Conservation (phyloP, 2,113 vertebrate species). For the Syngnathoides biaculeatus region DNA sequence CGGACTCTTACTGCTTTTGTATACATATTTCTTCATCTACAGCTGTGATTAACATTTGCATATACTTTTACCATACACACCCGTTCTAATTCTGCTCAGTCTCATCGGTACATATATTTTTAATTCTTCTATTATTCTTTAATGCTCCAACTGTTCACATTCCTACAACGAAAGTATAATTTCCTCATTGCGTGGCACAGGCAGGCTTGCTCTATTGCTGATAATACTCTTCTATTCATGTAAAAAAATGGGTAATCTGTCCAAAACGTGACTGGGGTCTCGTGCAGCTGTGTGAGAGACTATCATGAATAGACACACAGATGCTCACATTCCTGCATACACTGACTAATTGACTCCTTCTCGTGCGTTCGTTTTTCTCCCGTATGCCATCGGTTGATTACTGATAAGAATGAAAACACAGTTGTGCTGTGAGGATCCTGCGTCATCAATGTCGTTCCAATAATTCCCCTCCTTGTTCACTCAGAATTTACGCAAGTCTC, state of each 20-base stretch:
- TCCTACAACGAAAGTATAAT: background rate
- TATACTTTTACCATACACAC: too few relatives aligned
- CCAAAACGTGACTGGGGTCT: background rate
- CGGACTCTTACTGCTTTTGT: too few relatives aligned
- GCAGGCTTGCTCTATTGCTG: background rate
- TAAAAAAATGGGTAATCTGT: background rate
- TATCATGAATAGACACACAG: background rate
- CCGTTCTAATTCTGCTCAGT: too few relatives aligned
- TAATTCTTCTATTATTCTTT: background rate
- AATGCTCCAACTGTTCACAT: background rate
- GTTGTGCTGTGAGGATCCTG: constrained; percentile 36
- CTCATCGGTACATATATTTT: background rate
- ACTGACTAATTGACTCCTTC: constrained; percentile 15
- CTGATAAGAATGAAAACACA: constrained; percentile 25
- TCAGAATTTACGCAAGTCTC: constrained; percentile 5
- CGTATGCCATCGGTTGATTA: constrained; percentile 30
- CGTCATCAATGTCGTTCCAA: constrained; percentile 26
- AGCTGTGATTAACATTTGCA: too few relatives aligned
- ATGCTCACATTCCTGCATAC: background rate
- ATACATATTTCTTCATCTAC: too few relatives aligned
- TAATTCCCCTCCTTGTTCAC: background rate
- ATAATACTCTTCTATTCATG: background rate
- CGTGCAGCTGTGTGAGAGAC: constrained; percentile 1
- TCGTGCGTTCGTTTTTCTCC: constrained; percentile 9
- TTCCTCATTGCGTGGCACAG: background rate